Conservation (phyloP, 2,888 invertebrate genomes). For the Tholera decimalis region DNA sequence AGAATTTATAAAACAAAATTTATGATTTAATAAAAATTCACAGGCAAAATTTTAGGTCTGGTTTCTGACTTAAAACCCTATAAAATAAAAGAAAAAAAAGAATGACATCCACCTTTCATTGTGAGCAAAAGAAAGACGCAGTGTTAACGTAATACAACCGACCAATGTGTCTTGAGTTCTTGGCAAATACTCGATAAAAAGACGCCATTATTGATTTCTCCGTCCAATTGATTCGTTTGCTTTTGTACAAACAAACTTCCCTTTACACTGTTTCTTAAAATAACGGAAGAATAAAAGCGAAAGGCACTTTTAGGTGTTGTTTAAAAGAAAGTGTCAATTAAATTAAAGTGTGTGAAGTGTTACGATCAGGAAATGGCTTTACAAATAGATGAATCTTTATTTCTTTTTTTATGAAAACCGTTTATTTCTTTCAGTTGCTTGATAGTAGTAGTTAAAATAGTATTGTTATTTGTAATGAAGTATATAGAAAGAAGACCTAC, state of each 20-base stretch:
- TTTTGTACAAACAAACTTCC: slow-evolving; percentile 9
- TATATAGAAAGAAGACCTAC: too few species aligned
- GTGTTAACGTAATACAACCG: background rate
- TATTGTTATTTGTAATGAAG: too few species aligned
- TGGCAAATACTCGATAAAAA: slow-evolving; percentile 38
- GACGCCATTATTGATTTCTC: slow-evolving; percentile 17
- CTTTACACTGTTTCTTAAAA: slow-evolving; percentile 2
- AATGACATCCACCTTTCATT: background rate
- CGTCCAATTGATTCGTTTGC: slow-evolving; percentile 9
- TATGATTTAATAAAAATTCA: too few species aligned
- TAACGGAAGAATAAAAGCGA: background rate
- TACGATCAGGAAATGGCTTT: background rate
- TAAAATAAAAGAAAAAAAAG: background rate
- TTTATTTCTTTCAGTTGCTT: background rate
- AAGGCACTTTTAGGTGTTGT: slow-evolving; percentile 6
- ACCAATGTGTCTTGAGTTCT: slow-evolving; percentile 13
- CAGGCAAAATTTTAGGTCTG: too few species aligned
- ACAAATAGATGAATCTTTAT: too few species aligned
- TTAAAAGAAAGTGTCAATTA: slow-evolving; percentile 19
- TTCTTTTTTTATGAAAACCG: too few species aligned
- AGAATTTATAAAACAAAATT: too few species aligned
- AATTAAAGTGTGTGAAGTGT: slow-evolving; percentile 24
- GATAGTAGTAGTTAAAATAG: too few species aligned
- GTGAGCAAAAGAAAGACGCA: background rate
- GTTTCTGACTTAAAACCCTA: background rate